Evolutionary conservation across 2,888 invertebrate genomes (phyloP).

Genomic region (Aporophyla lueneburgensis): DNA sequence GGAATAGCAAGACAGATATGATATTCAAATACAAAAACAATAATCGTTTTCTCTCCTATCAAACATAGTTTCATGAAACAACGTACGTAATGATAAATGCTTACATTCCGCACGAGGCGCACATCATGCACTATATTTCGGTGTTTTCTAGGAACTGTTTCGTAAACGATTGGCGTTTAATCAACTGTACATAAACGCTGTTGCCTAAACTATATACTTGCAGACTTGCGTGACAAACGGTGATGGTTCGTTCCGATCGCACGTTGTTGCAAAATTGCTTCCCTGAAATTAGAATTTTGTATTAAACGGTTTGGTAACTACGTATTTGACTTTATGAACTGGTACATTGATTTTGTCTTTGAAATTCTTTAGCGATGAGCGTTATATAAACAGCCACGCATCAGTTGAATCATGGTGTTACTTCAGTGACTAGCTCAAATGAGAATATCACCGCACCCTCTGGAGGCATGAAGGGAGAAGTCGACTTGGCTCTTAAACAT

Average conservation of each 20-base stretch:
- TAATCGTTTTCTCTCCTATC: slow-evolving; percentile 26
- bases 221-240: slow-evolving; percentile 82
- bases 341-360: slow-evolving; percentile 56
- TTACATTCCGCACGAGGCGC: slow-evolving; percentile 43
- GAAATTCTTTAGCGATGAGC: slow-evolving; percentile 62
- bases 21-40: slow-evolving; percentile 6
- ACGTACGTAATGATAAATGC: slow-evolving; percentile 53
- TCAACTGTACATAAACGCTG: slow-evolving; percentile 62
- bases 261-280: slow-evolving; percentile 74
- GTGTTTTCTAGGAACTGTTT: slow-evolving; percentile 70
- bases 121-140: slow-evolving; percentile 62
- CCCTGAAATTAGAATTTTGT: slow-evolving; percentile 67
- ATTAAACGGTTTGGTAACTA: slow-evolving; percentile 66
- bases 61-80: slow-evolving; percentile 39
- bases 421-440: slow-evolving; percentile 41
- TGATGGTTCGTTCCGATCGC: slow-evolving; percentile 75
- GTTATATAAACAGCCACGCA: slow-evolving; percentile 49
- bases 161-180: slow-evolving; percentile 68
- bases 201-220: slow-evolving; percentile 76
- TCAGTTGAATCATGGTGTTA: slow-evolving; percentile 61
- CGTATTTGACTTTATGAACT: slow-evolving; percentile 44
- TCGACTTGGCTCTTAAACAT: slow-evolving; percentile 13
- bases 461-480: slow-evolving; percentile 15
- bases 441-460: slow-evolving; percentile 25
- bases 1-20: too few species aligned